Evolutionary conservation across 1,140 invertebrate species (phyloP).

Genomic region (Bombus fervidus): DNA sequence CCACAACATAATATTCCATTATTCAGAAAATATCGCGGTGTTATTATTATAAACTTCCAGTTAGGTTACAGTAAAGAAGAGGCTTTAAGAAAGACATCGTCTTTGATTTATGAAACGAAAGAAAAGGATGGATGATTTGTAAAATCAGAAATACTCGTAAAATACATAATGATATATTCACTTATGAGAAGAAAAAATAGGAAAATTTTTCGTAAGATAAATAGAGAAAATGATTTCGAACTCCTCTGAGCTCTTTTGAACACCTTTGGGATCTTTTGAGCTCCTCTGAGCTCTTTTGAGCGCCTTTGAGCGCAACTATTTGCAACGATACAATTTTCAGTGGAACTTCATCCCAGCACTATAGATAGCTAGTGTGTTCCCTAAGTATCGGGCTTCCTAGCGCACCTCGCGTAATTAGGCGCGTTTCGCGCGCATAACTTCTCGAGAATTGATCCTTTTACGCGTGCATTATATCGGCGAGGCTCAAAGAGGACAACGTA

Average conservation of each 20-base stretch:
- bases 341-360: background rate
- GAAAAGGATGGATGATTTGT: rapidly evolving
- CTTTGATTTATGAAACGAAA: no score
- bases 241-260: no score
- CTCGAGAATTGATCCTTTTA: constrained; percentile 30
- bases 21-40: background rate
- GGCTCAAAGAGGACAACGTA: constrained; percentile 30
- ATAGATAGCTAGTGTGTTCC: background rate
- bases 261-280: background rate
- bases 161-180: no score
- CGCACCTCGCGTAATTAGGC: constrained; percentile 24
- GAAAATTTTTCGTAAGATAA: background rate
- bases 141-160: no score
- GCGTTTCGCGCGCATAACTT: constrained; percentile 8
- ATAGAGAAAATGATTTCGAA: background rate
- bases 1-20: background rate
- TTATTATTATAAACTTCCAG: background rate
- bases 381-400: background rate
- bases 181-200: background rate
- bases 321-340: background rate
- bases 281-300: background rate
- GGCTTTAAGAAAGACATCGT: no score
- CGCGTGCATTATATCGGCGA: constrained; percentile 7
- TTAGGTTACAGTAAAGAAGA: no score
- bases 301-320: background rate